Evolutionary conservation across 1,140 invertebrate species (phyloP), one percentile per base, ranked within the genome.

Genomic region (Zaprionus nigranus): DNA sequence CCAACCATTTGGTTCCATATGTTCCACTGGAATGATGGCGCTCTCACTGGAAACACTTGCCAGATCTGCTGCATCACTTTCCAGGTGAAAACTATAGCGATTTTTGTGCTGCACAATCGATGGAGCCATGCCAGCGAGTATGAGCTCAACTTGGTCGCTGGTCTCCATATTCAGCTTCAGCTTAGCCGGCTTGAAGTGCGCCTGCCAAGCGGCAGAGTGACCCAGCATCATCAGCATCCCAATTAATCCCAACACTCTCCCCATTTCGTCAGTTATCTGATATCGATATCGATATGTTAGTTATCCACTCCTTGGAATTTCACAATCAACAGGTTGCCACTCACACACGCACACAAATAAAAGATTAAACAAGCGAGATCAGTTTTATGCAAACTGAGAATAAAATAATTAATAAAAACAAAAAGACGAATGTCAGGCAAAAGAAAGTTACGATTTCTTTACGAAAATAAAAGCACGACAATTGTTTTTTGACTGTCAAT

Each of bases 81-180:
- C 24, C 54, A 92, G 12, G 1, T 70, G 80, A 26, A 92, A 92
- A 5, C 56, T 79, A 15, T 58, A 88, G 11, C 84, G 84, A 5
- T 78, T n/a, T 4, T 58, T 38, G 11, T 74, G 26, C 54, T 78
- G 43, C 26, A 67, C 36, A 49, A 59, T 40, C 1, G 62, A 54
- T 0, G 54, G 43, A 0, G 46, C 56, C 13, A 88, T 13, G 24
- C 73, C 54, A 7, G 58, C 59, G 24, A 88, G 36, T 5, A 4
- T 7, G 0, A 88, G 68, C 53, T 56, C 24, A 26, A 90, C 84
- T 30, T 30, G 17, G 3, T 15, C 60, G 2, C 59, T 67, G 9
- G 24, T 26, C 7, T 71, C 71, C 84, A 87, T 87, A 0, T 53
- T 13, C 2, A 87, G 24, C 22, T 54, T 63, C n/a, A 87, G 30